These are phyloP conservation scores for Pyrocoelia pectoralis DNA, from an alignment of 2,888 invertebrate genomes.

Conservation along the genomic window DNA sequence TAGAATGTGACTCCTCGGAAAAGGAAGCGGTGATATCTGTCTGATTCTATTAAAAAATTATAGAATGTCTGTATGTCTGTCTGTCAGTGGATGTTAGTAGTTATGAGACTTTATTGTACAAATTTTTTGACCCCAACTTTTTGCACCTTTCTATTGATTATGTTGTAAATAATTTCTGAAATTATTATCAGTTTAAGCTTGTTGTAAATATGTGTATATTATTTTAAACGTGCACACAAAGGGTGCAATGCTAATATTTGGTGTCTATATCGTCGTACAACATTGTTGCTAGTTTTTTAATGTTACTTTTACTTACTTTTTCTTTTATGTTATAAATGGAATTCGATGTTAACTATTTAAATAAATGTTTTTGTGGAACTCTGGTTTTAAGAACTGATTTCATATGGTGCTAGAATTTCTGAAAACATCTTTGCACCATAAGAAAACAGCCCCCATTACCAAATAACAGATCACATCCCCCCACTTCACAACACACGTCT, in stretches of 20 bases:
- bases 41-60: conserved; percentile 35
- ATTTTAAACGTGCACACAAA: conserved; percentile 6
- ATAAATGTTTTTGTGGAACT: conserved; percentile 32
- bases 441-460: conserved; percentile 70
- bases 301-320: conserved; percentile 34
- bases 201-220: conserved; percentile 29
- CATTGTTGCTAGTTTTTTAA: conserved; percentile 41
- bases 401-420: conserved; percentile 75
- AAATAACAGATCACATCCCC: conserved; percentile 25
- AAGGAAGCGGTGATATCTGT: conserved; percentile 53
- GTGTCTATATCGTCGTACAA: conserved; percentile 34
- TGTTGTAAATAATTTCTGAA: conserved; percentile 31
- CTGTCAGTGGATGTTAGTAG: conserved; percentile 15
- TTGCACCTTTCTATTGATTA: conserved; percentile 7
- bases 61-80: conserved; percentile 21
- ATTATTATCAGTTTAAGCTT: conserved; percentile 21
- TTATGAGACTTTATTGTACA: conserved; percentile 7
- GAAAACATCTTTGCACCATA: conserved; percentile 68
- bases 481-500: conserved; percentile 22
- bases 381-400: conserved; percentile 63
- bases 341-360: conserved; percentile 35
- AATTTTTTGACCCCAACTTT: conserved; percentile 7
- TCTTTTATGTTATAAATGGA: conserved; percentile 30
- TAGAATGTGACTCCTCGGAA: conserved; percentile 53
- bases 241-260: conserved; percentile 21